Evolutionary conservation across 2,888 invertebrate genomes (phyloP).

Genomic region (Lepidochitona cinerea): DNA sequence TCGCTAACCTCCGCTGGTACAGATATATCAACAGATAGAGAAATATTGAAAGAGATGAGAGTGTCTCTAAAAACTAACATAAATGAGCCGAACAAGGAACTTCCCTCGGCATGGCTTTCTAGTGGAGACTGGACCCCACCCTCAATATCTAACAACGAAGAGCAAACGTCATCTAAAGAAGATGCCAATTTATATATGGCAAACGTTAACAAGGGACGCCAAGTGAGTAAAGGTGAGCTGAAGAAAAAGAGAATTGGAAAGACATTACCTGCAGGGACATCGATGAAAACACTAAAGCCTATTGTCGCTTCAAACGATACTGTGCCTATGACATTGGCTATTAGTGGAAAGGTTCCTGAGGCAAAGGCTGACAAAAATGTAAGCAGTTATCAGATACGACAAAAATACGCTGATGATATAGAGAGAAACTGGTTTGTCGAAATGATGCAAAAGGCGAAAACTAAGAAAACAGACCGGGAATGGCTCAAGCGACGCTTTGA

Average conservation of each 20-base stretch:
- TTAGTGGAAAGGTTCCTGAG: neutral
- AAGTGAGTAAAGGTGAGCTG: neutral
- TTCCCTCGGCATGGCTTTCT: neutral
- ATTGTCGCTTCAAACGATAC: too few species aligned
- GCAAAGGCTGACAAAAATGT: neutral
- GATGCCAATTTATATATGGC: neutral
- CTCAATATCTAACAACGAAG: neutral
- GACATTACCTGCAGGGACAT: too few species aligned
- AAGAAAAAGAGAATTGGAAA: neutral
- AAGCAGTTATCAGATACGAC: neutral
- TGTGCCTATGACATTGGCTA: neutral
- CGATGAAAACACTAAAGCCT: neutral
- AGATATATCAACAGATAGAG: neutral
- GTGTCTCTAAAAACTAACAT: neutral
- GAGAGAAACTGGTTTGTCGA: conserved; percentile 13
- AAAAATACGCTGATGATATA: conserved; percentile 12
- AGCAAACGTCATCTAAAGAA: neutral
- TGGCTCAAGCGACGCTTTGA: neutral
- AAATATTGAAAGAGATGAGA: neutral
- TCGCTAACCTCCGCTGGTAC: neutral
- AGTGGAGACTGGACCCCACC: neutral
- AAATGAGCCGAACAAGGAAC: neutral
- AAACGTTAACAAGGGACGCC: neutral
- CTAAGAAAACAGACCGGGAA: conserved; percentile 1
- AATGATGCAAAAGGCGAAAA: neutral